Evolutionary conservation across 2,113 vertebrate species (phyloP).

Genomic region (Psettodes erumei): DNA sequence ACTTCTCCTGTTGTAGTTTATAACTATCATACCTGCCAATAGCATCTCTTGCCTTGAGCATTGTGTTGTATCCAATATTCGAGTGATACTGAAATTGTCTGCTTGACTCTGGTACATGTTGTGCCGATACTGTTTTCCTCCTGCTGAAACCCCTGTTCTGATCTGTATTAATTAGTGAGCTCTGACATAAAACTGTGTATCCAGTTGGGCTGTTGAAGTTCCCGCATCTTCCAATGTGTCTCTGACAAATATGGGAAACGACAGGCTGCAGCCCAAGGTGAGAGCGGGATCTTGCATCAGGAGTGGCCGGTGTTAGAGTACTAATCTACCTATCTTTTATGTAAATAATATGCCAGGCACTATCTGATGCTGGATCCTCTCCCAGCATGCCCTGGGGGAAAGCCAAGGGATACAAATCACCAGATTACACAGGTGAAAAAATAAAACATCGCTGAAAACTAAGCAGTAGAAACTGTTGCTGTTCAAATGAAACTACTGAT

Average conservation of each 20-base stretch:
- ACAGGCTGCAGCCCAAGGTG: conserved; percentile 12
- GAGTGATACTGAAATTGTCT: background rate
- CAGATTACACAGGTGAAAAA: background rate
- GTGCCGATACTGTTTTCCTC: conserved; percentile 5
- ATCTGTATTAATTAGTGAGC: conserved; percentile 33
- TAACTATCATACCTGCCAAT: background rate
- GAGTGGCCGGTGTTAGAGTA: conserved; percentile 10
- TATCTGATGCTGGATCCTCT: background rate
- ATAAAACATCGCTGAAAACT: background rate
- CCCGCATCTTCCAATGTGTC: conserved; percentile 4
- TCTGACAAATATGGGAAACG: conserved; percentile 10
- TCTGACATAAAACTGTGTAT: conserved; percentile 25
- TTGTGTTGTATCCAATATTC: background rate
- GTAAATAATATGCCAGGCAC: conserved; percentile 8
- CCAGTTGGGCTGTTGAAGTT: conserved; percentile 8
- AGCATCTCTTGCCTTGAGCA: background rate
- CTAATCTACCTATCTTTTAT: conserved; percentile 19
- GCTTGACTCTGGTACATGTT: background rate
- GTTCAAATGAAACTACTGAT: background rate
- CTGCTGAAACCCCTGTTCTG: conserved; percentile 12
- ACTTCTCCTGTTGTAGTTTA: background rate
- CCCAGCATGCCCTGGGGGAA: background rate
- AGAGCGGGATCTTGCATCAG: background rate
- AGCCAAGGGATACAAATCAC: background rate
- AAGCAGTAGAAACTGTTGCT: background rate